Percentiles rank a stretch among this genome's conserved stretches.
phyloP scores from a whole-genome alignment of 2,888 invertebrate genomes.

The Acrobasis consociella region DNA sequence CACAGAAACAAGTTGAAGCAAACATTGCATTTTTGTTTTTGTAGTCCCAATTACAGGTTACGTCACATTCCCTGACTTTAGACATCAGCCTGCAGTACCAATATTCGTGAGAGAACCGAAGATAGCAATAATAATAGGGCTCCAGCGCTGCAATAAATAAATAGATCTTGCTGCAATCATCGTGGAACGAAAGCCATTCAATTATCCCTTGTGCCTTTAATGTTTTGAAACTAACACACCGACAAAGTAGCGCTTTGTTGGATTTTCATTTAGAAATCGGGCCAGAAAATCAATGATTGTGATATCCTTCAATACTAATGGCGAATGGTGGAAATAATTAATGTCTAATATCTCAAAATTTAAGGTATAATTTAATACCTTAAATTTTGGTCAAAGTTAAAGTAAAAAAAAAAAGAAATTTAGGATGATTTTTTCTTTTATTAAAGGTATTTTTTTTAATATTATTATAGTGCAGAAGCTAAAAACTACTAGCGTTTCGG shows the following conservation, averaged over 20 bases:
- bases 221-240: neutral
- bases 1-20: too few species aligned
- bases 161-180: conserved; percentile 8
- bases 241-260: too few species aligned
- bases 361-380: too few species aligned
- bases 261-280: too few species aligned
- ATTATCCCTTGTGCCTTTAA: conserved; percentile 4
- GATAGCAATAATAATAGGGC: conserved; percentile 8
- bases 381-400: too few species aligned
- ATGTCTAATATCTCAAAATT: neutral
- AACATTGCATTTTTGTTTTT: too few species aligned
- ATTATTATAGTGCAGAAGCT: too few species aligned
- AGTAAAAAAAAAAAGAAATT: too few species aligned
- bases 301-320: neutral
- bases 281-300: too few species aligned
- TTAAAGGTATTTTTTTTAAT: too few species aligned
- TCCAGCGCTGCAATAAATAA: conserved; percentile 10
- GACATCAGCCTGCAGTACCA: neutral
- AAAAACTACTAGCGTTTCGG: too few species aligned
- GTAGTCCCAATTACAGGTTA: neutral
- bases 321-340: neutral
- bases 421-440: too few species aligned
- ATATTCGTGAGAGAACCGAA: conserved; percentile 2
- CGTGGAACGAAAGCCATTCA: conserved; percentile 4
- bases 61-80: neutral